phyloP scores from a whole-genome alignment of 2,113 vertebrate species.

The Microcebus ravelobensis region DNA sequence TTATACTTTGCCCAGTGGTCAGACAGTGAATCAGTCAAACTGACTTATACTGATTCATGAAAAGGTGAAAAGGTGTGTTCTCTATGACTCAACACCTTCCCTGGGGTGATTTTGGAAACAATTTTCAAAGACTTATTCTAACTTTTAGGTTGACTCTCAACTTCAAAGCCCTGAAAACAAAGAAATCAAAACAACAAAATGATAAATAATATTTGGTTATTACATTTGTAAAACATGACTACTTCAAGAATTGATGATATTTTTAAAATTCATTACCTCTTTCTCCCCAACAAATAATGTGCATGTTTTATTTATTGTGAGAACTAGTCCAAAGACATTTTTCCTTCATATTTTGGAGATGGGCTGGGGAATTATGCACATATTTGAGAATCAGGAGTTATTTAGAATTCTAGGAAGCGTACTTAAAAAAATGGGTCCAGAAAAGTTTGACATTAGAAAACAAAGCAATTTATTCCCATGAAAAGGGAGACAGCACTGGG shows the following conservation, averaged over 20 bases:
- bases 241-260: conserved; percentile 30
- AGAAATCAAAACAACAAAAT: conserved; percentile 48
- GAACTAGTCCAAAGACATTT: conserved; percentile 33
- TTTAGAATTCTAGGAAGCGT: conserved; percentile 45
- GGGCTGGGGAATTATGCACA: conserved; percentile 34
- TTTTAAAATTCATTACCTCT: conserved; percentile 56
- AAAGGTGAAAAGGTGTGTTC: conserved; percentile 75
- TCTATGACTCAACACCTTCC: conserved; percentile 60
- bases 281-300: conserved; percentile 45
- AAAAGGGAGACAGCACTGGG: neutral
- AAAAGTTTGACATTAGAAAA: conserved; percentile 52
- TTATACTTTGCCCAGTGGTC: conserved; percentile 72
- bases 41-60: conserved; percentile 67
- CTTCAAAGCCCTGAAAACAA: conserved; percentile 52
- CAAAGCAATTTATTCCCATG: conserved; percentile 22
- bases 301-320: conserved; percentile 55
- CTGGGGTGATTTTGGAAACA: conserved; percentile 55
- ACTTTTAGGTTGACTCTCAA: conserved; percentile 28
- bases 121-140: conserved; percentile 60
- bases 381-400: conserved; percentile 44
- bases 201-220: conserved; percentile 53
- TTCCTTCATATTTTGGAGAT: conserved; percentile 49
- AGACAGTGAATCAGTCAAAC: conserved; percentile 76
- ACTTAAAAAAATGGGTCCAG: neutral
- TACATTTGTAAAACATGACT: conserved; percentile 50